Base-by-base conservation (phyloP, 2,113 vertebrate species). In the Malaclemys terrapin region DNA sequence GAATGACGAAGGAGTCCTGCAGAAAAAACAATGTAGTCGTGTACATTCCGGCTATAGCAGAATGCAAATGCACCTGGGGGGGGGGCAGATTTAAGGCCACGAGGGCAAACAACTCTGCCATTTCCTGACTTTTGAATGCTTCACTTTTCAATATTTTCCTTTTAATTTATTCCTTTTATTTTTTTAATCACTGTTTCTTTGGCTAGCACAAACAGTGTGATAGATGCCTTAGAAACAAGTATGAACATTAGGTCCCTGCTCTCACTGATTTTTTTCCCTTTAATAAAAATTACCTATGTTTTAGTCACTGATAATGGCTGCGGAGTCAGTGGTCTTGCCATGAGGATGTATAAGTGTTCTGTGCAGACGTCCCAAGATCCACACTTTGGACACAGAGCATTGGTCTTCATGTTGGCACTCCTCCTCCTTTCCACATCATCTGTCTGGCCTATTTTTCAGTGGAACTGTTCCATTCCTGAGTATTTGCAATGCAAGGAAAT, bases 21-120 rank as follows among this genome's bases (percentile, higher is more conserved):
- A 76, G n/a, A 24, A 94, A 95, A 94, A 95, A 75, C 16, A 38
- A 72, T 72, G n/a, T 90, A 38, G 80, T 5, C 31, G n/a, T 14
- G 5, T 8, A 90, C 17, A 54, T 95, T 93, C 90, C 92, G 90
- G 10, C 50, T 59, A 8, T 27, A 85, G 19, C 59, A 93, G 91
- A 31, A 38, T 65, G 35, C 57, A 94, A 89, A 25, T 52, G 85
- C 56, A 89, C 2, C 29, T 14, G 1, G 3, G 2, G 3, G 38
- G 38, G 82, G n/a, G 38, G 62, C 92, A 94, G 4, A 35, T 80
- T 24, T 8, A 93, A 86, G n/a, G 38, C 38, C 69, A 75, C 10
- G 1, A 72, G 19, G n/a, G n/a, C 69, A 72, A 38, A 72, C 91
- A 45, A 72, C 82, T 90, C 84, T 88, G 45, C 85, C 88, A 62